These are phyloP conservation scores for Drosophila bunnanda DNA, from an alignment of 2,888 invertebrate species.

Conservation along the genomic window DNA sequence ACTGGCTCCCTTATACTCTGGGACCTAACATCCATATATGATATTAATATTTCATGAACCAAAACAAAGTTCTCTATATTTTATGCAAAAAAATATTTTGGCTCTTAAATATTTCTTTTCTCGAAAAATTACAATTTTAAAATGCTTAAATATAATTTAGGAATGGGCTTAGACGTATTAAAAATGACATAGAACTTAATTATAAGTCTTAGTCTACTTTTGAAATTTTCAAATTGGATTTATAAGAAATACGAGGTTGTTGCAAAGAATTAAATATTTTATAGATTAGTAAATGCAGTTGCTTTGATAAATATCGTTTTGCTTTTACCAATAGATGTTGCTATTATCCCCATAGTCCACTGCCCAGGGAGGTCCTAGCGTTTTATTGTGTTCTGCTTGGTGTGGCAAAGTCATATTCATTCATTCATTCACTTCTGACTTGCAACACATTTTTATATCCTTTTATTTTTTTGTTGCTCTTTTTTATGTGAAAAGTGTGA, in stretches of 20 bases:
- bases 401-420: constrained; percentile 68
- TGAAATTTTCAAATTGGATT: neutral
- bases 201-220: too few species aligned
- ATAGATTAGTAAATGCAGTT: neutral
- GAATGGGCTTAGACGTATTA: neutral
- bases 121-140: neutral
- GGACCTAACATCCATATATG: neutral
- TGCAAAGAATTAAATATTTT: neutral
- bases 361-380: constrained; percentile 50
- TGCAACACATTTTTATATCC: constrained; percentile 77
- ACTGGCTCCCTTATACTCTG: neutral
- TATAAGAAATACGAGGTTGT: neutral
- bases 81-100: too few species aligned
- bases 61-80: too few species aligned
- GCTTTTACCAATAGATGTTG: neutral
- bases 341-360: constrained; percentile 17
- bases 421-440: constrained; percentile 70
- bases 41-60: neutral
- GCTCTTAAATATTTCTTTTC: neutral
- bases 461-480: constrained; percentile 23
- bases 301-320: neutral
- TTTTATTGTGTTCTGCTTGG: constrained; percentile 68
- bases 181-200: neutral
- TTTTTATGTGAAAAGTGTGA: constrained; percentile 69
- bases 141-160: neutral